Evolutionary conservation across 1,140 invertebrate species (phyloP).

Genomic region (Bombus breviceps): DNA sequence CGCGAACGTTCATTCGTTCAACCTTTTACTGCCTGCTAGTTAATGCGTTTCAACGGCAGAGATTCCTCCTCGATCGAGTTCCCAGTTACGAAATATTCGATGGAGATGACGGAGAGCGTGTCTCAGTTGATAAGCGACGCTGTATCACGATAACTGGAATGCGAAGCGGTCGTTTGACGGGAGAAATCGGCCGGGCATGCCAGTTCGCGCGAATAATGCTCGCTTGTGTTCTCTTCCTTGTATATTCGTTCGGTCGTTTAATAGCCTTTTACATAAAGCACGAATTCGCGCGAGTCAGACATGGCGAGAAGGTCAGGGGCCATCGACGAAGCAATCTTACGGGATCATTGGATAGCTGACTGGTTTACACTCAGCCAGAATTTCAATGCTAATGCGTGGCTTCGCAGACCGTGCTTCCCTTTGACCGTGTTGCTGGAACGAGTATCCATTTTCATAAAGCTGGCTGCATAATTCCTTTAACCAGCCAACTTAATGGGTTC

Average conservation of each 20-base stretch:
- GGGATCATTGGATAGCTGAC: neutral
- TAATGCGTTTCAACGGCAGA: neutral
- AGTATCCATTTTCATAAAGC: neutral
- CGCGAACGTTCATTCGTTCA: too few species aligned
- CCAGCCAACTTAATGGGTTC: neutral
- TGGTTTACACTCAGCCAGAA: neutral
- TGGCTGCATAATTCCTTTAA: neutral
- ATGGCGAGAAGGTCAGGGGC: constrained; percentile 4
- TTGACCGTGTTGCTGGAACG: neutral
- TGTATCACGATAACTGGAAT: constrained; percentile 25
- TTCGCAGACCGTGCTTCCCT: neutral
- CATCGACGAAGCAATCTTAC: neutral
- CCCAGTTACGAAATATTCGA: neutral
- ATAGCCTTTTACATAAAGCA: neutral
- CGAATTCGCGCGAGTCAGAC: neutral
- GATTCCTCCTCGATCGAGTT: neutral
- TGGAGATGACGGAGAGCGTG: neutral
- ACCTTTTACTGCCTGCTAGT: neutral
- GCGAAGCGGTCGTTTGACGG: constrained; percentile 1
- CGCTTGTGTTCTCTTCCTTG: neutral
- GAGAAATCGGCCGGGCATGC: neutral
- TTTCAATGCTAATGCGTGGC: constrained; percentile 5
- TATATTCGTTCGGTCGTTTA: neutral
- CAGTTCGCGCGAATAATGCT: constrained; percentile 3
- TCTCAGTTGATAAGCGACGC: constrained; percentile 19